phyloP scores from a whole-genome alignment of 2,888 invertebrate species.

The Auanema freiburgensis region DNA sequence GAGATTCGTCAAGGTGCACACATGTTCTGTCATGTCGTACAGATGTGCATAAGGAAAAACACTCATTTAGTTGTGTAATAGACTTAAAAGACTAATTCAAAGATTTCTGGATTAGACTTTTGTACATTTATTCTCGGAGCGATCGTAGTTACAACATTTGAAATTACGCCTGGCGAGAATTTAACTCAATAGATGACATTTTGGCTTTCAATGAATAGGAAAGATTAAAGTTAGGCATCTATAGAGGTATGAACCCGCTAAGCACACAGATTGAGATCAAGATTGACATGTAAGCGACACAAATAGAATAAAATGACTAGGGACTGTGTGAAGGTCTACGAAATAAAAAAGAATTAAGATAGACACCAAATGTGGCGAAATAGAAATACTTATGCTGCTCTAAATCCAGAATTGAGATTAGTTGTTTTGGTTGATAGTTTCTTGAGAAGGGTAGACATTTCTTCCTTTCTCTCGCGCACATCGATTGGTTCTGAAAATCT shows the following conservation, averaged over 20 bases:
- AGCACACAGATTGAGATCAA: conserved; percentile 16
- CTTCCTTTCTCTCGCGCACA: conserved; percentile 30
- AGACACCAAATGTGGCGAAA: not conserved
- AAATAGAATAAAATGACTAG: conserved; percentile 19
- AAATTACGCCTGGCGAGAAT: conserved; percentile 2
- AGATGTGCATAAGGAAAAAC: no score
- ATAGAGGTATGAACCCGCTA: conserved; percentile 2
- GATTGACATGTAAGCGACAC: conserved; percentile 20
- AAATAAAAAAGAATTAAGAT: not conserved
- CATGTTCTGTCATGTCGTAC: no score
- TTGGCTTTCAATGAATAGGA: not conserved
- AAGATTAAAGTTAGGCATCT: not conserved
- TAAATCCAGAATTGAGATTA: conserved; percentile 51
- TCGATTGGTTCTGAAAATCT: conserved; percentile 22
- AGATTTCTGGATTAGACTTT: not conserved
- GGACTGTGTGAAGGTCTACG: conserved; percentile 1
- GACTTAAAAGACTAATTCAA: not conserved
- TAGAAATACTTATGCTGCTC: conserved; percentile 20
- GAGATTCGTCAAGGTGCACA: no score
- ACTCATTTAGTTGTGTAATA: not conserved
- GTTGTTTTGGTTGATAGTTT: conserved; percentile 55
- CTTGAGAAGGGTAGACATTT: conserved; percentile 49
- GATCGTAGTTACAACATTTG: not conserved
- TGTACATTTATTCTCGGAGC: conserved; percentile 8
- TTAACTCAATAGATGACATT: not conserved